Percentiles rank a stretch among this genome's conserved stretches.
Conservation (phyloP, 2,888 invertebrate species). For the Parelbella ahira region DNA sequence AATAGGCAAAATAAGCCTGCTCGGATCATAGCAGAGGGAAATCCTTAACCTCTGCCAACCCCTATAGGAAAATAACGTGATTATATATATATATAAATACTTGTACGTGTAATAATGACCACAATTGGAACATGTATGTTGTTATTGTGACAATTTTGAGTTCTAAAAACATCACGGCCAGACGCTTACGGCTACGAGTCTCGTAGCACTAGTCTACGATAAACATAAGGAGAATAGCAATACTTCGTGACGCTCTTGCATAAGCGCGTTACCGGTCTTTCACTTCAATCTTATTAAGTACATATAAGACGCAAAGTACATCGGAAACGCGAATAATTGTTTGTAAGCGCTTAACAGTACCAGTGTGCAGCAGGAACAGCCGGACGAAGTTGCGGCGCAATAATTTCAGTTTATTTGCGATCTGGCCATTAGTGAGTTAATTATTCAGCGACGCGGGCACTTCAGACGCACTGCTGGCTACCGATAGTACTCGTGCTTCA, state of each 20-base stretch:
- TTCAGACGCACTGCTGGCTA: slow-evolving; percentile 35
- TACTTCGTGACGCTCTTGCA: too few species aligned
- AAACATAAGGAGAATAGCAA: too few species aligned
- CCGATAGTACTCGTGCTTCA: slow-evolving; percentile 29
- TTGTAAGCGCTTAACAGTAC: slow-evolving; percentile 5
- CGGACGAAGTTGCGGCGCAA: slow-evolving; percentile 56
- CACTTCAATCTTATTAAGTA: background rate
- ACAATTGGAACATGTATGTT: too few species aligned
- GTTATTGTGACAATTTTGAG: too few species aligned
- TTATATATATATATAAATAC: too few species aligned
- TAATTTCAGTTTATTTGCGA: slow-evolving; percentile 74
- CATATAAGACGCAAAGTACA: background rate
- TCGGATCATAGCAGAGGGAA: too few species aligned
- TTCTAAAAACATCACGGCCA: too few species aligned
- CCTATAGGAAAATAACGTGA: too few species aligned
- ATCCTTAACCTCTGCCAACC: too few species aligned
- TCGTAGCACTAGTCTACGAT: slow-evolving; percentile 23
- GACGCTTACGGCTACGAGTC: slow-evolving; percentile 10
- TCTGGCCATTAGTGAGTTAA: slow-evolving; percentile 70
- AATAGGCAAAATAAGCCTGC: too few species aligned
- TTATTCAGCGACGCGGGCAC: slow-evolving; percentile 60
- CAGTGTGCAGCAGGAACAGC: slow-evolving; percentile 39
- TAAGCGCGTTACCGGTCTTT: too few species aligned
- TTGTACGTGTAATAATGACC: too few species aligned
- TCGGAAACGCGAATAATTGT: background rate